Conservation (phyloP, 2,797 vertebrate genomes). For the Takifugu ocellatus region DNA sequence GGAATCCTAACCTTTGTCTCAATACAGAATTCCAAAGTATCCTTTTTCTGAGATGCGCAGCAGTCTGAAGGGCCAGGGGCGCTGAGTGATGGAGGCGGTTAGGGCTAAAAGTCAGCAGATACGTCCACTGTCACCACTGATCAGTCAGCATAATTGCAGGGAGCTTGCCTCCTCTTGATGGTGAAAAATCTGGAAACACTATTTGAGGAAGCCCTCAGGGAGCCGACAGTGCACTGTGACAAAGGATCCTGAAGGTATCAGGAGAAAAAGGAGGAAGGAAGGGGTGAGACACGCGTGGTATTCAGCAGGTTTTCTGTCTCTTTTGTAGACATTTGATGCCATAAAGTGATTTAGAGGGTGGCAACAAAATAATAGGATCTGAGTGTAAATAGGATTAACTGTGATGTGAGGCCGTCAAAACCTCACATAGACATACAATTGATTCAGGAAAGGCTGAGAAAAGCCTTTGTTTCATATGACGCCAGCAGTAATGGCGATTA, state of each 20-base stretch:
- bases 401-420: conserved; percentile 24
- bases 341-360: conserved; percentile 1
- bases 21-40: conserved; percentile 59
- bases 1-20: conserved; percentile 68
- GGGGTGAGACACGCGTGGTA: conserved; percentile 42
- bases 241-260: conserved; percentile 35
- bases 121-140: conserved; percentile 65
- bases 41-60: conserved; percentile 50
- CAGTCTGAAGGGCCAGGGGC: conserved; percentile 29
- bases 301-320: conserved; percentile 21
- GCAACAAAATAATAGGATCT: neutral
- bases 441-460: conserved; percentile 1
- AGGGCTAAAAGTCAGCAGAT: conserved; percentile 62
- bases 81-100: conserved; percentile 63
- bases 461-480: conserved; percentile 26
- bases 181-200: conserved; percentile 70
- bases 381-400: conserved; percentile 20
- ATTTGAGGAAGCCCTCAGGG: conserved; percentile 42
- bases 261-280: conserved; percentile 19
- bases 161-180: conserved; percentile 61
- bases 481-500: conserved; percentile 49
- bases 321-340: neutral
- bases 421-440: too few relatives aligned
- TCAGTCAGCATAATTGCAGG: conserved; percentile 63
- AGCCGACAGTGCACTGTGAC: conserved; percentile 37